Evolutionary conservation across 1,140 invertebrate genomes (phyloP).

Genomic region (Bombus haemorrhoidalis): DNA sequence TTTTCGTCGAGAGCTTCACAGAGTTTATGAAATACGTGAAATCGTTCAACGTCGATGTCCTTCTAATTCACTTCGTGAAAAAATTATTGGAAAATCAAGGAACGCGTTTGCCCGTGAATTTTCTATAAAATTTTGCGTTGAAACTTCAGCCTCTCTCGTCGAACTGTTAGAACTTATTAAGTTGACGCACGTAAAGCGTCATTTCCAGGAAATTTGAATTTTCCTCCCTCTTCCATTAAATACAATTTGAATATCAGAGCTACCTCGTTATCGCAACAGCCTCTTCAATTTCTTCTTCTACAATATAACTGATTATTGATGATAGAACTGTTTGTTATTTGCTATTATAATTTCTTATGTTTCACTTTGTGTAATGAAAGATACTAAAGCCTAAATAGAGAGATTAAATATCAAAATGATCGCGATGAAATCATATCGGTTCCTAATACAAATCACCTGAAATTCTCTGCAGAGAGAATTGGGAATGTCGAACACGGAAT

Average conservation of each 20-base stretch:
- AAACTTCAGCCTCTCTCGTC: background rate
- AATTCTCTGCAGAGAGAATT: background rate
- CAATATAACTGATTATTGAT: too few species aligned
- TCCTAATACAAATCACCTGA: too few species aligned
- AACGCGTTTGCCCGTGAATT: background rate
- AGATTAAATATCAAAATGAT: background rate
- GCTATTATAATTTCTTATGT: too few species aligned
- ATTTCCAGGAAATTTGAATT: background rate
- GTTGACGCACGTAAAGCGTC: background rate
- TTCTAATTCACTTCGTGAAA: background rate
- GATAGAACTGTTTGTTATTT: too few species aligned
- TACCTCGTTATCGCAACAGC: too few species aligned
- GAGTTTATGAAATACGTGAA: background rate
- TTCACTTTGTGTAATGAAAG: too few species aligned
- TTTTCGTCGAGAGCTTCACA: background rate
- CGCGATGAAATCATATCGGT: constrained; percentile 12
- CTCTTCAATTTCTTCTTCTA: too few species aligned
- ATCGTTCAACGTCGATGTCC: background rate
- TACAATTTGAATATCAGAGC: too few species aligned
- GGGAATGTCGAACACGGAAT: background rate
- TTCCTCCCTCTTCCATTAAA: too few species aligned
- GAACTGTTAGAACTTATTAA: background rate
- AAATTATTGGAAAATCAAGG: background rate
- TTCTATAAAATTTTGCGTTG: background rate
- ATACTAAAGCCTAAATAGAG: background rate